Evolutionary conservation across 2,888 invertebrate species (phyloP).

Genomic region (Xylota sylvarum): DNA sequence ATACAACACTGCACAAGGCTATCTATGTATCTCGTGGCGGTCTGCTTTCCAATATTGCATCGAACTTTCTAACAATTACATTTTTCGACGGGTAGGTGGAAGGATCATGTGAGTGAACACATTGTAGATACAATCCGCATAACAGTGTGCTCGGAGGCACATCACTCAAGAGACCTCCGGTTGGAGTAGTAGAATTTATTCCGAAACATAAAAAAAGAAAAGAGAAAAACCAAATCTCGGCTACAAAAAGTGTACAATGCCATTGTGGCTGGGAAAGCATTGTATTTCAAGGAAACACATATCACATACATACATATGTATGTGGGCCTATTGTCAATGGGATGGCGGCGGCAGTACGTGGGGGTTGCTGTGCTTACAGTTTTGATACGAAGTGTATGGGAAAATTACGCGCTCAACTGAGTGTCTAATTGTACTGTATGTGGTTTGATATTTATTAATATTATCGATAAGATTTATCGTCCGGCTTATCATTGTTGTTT

Average conservation of each 20-base stretch:
- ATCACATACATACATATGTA: not conserved
- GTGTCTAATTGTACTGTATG: slow-evolving; percentile 61
- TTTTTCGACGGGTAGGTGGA: slow-evolving; percentile 5
- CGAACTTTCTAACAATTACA: slow-evolving; percentile 48
- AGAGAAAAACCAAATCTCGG: not conserved
- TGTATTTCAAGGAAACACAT: slow-evolving; percentile 18
- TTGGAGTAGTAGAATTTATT: slow-evolving; percentile 48
- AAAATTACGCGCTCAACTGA: slow-evolving; percentile 58
- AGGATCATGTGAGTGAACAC: slow-evolving; percentile 9
- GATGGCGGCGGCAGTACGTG: not conserved
- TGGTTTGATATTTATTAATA: slow-evolving; percentile 63
- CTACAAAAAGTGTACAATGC: not conserved
- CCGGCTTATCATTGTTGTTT: slow-evolving; percentile 15
- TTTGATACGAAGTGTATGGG: not conserved
- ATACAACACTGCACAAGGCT: not conserved
- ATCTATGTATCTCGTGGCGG: slow-evolving; percentile 48
- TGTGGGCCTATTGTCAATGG: not conserved
- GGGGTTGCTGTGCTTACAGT: slow-evolving; percentile 7
- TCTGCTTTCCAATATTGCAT: slow-evolving; percentile 42
- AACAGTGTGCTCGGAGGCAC: slow-evolving; percentile 45
- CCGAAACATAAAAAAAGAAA: not conserved
- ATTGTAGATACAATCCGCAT: slow-evolving; percentile 5
- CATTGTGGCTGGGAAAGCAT: slow-evolving; percentile 27
- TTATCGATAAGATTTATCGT: slow-evolving; percentile 64
- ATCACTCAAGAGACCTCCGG: slow-evolving; percentile 57